Conservation (phyloP, 37 sponge, comb jelly and placozoan genomes). For the Beroe ovata region DNA sequence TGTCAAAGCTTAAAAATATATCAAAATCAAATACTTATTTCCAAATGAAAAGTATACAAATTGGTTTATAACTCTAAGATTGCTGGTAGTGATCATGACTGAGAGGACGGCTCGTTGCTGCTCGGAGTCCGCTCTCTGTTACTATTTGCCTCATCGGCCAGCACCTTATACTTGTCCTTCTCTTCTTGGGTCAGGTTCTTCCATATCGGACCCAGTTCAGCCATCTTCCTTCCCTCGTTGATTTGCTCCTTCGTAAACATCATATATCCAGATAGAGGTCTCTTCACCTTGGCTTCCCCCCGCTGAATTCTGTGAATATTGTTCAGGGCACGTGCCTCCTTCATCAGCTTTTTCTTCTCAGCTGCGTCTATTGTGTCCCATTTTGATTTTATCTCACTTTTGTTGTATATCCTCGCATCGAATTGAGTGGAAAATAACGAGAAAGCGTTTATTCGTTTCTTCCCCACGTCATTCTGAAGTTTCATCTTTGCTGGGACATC, state of each 20-base stretch:
- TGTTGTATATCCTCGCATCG: neutral
- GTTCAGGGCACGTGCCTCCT: slow-evolving; percentile 41
- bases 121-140: slow-evolving; percentile 8
- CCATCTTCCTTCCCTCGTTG: slow-evolving; percentile 42
- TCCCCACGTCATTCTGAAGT: neutral
- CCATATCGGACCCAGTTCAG: slow-evolving; percentile 3
- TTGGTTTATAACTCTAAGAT: too few relatives aligned
- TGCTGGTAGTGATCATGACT: too few relatives aligned
- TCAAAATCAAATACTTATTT: too few relatives aligned
- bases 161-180: slow-evolving; percentile 10
- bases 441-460: slow-evolving; percentile 45
- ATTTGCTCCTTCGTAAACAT: slow-evolving; percentile 9
- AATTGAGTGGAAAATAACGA: slow-evolving; percentile 2
- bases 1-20: too few relatives aligned
- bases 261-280: neutral
- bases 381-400: neutral
- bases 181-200: neutral
- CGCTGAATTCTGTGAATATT: neutral
- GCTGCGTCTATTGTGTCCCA: slow-evolving; percentile 1
- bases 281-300: neutral
- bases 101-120: neutral
- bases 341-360: neutral
- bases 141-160: neutral
- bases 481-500: neutral
- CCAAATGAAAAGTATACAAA: too few relatives aligned